Percentiles rank a stretch among this genome's conserved stretches.
phyloP scores from a whole-genome alignment of 2,797 vertebrate species.

The Trachops cirrhosus region DNA sequence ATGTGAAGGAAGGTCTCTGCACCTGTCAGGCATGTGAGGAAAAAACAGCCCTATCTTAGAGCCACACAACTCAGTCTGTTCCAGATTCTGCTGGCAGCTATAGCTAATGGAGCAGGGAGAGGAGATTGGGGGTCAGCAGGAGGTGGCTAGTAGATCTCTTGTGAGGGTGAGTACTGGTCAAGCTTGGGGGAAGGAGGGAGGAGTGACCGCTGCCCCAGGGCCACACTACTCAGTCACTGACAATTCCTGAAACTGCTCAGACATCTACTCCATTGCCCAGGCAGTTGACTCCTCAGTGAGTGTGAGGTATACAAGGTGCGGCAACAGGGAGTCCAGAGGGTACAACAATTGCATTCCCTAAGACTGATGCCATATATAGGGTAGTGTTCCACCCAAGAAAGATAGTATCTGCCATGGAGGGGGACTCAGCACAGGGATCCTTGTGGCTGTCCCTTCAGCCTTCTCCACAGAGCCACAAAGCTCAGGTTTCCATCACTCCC shows the following conservation, averaged over 20 bases:
- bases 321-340: neutral
- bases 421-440: neutral
- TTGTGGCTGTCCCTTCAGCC: neutral
- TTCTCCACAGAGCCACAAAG: neutral
- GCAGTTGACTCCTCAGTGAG: neutral
- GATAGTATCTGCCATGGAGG: neutral
- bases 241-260: neutral
- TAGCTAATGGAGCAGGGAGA: neutral
- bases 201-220: neutral
- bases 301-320: neutral
- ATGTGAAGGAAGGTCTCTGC: neutral
- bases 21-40: neutral
- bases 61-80: neutral
- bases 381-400: neutral
- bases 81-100: neutral
- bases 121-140: neutral
- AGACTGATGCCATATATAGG: neutral
- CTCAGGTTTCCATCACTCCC: neutral
- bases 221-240: neutral
- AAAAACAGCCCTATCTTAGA: neutral
- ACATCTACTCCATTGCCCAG: neutral
- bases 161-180: neutral
- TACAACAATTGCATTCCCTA: neutral
- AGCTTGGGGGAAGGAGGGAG: neutral
- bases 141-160: neutral